Evolutionary conservation across 2,888 invertebrate species (phyloP).

Genomic region (Dryadula phaetusa): DNA sequence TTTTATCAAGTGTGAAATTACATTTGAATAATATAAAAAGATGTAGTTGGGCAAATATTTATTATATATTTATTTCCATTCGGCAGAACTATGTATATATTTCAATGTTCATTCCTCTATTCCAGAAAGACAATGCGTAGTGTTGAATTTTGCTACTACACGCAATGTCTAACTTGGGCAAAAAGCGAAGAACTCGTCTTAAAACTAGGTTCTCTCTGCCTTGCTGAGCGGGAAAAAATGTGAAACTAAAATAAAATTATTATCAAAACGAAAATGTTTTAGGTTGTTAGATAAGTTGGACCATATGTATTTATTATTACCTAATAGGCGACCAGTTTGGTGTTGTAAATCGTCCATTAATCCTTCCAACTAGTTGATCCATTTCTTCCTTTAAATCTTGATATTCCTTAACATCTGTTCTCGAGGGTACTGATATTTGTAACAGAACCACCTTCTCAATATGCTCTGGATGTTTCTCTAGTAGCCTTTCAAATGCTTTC

Average conservation of each 20-base stretch:
- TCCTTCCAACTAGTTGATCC: slow-evolving; percentile 94
- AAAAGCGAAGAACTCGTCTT: too few relatives aligned
- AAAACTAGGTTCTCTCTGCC: too few relatives aligned
- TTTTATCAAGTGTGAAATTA: too few relatives aligned
- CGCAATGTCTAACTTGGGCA: too few relatives aligned
- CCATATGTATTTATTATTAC: slow-evolving; percentile 48
- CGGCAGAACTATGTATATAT: too few relatives aligned
- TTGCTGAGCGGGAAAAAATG: too few relatives aligned
- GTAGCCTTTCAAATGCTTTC: slow-evolving; percentile 91
- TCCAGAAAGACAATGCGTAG: too few relatives aligned
- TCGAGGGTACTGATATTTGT: slow-evolving; percentile 94
- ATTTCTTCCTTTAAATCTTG: slow-evolving; percentile 95
- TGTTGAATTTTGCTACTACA: too few relatives aligned
- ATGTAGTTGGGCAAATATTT: background rate
- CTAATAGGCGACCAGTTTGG: slow-evolving; percentile 96
- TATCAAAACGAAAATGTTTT: background rate
- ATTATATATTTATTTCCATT: too few relatives aligned
- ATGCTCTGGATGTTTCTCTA: slow-evolving; percentile 94
- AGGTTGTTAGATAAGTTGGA: background rate
- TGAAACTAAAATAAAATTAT: too few relatives aligned
- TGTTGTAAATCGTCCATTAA: slow-evolving; percentile 95
- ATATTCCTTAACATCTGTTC: slow-evolving; percentile 95
- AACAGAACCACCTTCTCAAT: slow-evolving; percentile 91
- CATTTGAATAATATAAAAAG: too few relatives aligned
- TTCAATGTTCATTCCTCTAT: too few relatives aligned